These are phyloP conservation scores for Zelostemma sp. DNA, from an alignment of 1,140 invertebrate genomes.

Conservation along the genomic window DNA sequence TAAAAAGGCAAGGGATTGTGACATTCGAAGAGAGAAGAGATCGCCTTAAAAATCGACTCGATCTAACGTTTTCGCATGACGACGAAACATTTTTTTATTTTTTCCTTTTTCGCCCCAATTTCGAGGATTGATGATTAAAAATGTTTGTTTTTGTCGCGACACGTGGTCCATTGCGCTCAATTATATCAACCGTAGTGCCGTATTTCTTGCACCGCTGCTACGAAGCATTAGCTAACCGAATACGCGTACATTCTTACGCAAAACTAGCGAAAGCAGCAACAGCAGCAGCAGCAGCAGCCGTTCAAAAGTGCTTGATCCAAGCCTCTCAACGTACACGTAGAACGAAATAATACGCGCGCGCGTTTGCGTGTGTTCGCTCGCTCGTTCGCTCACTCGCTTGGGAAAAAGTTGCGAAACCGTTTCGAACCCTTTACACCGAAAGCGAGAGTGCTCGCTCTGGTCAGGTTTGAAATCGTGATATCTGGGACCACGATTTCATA, in stretches of 20 bases:
- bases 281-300: slow-evolving; percentile 23
- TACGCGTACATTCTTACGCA: slow-evolving; percentile 37
- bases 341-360: background rate
- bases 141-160: too few species aligned
- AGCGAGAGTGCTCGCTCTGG: slow-evolving; percentile 23
- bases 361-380: slow-evolving; percentile 9
- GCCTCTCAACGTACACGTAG: background rate
- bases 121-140: too few species aligned
- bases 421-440: slow-evolving; percentile 23
- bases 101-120: too few species aligned
- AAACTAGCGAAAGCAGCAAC: slow-evolving; percentile 30
- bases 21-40: background rate
- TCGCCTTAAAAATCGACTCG: too few species aligned
- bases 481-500: slow-evolving; percentile 3
- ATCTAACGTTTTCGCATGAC: too few species aligned
- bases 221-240: slow-evolving; percentile 26
- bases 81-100: too few species aligned
- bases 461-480: slow-evolving; percentile 8
- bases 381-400: slow-evolving; percentile 16
- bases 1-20: slow-evolving; percentile 1
- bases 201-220: slow-evolving; percentile 13
- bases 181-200: slow-evolving; percentile 4
- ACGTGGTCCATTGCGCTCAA: too few species aligned
- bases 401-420: slow-evolving; percentile 29
- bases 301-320: slow-evolving; percentile 1